These are phyloP conservation scores for Platycnemis pennipes DNA, from an alignment of 2,888 invertebrate genomes.

Conservation along the genomic window DNA sequence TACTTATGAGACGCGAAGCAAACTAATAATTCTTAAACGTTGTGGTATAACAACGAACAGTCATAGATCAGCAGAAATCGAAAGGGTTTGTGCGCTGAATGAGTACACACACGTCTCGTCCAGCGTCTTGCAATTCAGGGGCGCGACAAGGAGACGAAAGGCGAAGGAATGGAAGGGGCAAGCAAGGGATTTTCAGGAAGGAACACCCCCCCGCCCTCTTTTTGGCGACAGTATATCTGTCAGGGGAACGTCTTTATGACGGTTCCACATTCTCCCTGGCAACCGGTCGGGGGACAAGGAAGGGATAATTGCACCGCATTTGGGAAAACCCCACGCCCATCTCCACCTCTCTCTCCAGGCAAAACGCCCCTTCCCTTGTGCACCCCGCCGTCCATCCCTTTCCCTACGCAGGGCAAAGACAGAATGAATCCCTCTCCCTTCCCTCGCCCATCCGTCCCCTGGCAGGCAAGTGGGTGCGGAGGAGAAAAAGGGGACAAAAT, in stretches of 20 bases:
- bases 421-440: neutral
- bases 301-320: neutral
- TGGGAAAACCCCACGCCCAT: neutral
- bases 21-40: no score
- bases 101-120: no score
- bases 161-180: neutral
- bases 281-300: neutral
- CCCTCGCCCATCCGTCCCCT: neutral
- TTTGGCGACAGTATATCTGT: neutral
- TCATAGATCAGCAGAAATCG: no score
- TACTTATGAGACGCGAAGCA: no score
- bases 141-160: neutral
- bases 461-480: neutral
- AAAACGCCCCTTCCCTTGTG: neutral
- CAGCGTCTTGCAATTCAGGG: neutral
- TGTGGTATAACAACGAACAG: no score
- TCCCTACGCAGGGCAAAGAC: no score
- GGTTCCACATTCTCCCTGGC: neutral
- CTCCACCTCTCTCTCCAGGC: neutral
- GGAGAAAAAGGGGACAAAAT: neutral
- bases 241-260: constrained; percentile 1
- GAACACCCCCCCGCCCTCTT: neutral
- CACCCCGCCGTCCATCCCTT: neutral
- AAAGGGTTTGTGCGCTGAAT: no score
- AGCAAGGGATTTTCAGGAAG: neutral